These are phyloP conservation scores for Fulmarus glacialis DNA, from an alignment of 2,113 vertebrate species.

Conservation along the genomic window DNA sequence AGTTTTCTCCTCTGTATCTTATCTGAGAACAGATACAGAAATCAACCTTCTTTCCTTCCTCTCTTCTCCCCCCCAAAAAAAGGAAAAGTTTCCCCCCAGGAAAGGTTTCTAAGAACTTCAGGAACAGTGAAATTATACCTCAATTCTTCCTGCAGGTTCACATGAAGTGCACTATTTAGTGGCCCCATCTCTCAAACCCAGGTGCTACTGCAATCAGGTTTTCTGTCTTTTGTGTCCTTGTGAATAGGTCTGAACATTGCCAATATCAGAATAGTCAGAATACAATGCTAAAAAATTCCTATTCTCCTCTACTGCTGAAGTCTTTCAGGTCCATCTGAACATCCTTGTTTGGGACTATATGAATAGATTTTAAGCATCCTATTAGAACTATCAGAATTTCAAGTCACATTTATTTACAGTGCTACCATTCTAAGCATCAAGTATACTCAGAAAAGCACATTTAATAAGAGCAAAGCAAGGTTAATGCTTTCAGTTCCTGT, in stretches of 20 bases:
- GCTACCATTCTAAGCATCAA: not conserved
- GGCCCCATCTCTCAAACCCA: not conserved
- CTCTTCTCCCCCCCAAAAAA: not conserved
- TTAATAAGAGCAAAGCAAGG: slow-evolving; percentile 6
- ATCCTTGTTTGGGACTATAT: not conserved
- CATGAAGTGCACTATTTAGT: not conserved
- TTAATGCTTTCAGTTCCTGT: not conserved
- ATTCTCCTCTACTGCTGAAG: not conserved
- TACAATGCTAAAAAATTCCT: slow-evolving; percentile 23
- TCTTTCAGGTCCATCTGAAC: slow-evolving; percentile 5
- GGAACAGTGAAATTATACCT: not conserved
- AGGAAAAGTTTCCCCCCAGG: too few species aligned
- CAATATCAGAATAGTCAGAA: not conserved
- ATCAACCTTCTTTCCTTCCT: not conserved
- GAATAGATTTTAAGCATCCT: not conserved
- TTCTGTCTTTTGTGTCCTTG: slow-evolving; percentile 24
- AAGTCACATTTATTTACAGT: not conserved
- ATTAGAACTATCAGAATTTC: slow-evolving; percentile 21
- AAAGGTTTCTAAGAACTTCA: not conserved
- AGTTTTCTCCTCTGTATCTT: not conserved
- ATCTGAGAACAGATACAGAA: not conserved
- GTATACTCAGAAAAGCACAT: not conserved
- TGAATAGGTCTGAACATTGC: slow-evolving; percentile 32
- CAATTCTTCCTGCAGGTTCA: not conserved
- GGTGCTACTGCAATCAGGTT: slow-evolving; percentile 5